These are phyloP conservation scores for Naja naja DNA, from an alignment of 2,113 vertebrate species.

Conservation along the genomic window DNA sequence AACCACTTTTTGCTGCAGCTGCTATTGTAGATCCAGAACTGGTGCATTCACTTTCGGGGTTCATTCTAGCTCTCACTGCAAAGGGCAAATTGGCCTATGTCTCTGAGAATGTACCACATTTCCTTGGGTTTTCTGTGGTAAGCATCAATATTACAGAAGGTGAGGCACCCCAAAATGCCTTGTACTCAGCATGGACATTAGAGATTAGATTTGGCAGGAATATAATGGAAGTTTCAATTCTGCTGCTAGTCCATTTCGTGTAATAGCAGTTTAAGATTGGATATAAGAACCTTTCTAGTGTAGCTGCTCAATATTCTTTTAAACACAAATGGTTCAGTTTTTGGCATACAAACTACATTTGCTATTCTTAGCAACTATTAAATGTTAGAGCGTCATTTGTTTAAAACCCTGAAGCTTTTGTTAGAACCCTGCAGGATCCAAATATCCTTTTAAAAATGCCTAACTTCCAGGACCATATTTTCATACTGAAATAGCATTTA, in stretches of 20 bases:
- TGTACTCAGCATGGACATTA: fast-evolving
- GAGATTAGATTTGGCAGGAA: not conserved
- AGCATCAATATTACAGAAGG: not conserved
- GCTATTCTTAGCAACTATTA: not conserved
- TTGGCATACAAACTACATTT: not conserved
- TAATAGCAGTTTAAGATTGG: not conserved
- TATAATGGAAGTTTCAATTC: not conserved
- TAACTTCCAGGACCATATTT: not conserved
- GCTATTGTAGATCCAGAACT: constrained; percentile 48
- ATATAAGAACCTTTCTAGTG: not conserved
- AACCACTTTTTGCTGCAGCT: not conserved
- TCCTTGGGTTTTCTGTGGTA: constrained; percentile 81
- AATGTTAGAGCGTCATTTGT: not conserved
- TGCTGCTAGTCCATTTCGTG: not conserved
- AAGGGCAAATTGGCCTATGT: constrained; percentile 76
- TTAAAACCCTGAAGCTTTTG: not conserved
- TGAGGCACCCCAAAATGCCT: not conserved
- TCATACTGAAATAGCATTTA: not conserved
- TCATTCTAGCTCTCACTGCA: constrained; percentile 72
- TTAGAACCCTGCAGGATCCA: not conserved
- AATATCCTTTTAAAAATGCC: not conserved
- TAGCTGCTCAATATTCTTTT: not conserved
- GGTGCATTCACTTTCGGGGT: constrained; percentile 76
- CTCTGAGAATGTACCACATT: constrained; percentile 78
- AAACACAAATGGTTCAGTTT: not conserved